Evolutionary conservation across 2,888 invertebrate genomes (phyloP), one percentile per base, ranked within the genome.

Genomic region (Phaedon cochleariae): DNA sequence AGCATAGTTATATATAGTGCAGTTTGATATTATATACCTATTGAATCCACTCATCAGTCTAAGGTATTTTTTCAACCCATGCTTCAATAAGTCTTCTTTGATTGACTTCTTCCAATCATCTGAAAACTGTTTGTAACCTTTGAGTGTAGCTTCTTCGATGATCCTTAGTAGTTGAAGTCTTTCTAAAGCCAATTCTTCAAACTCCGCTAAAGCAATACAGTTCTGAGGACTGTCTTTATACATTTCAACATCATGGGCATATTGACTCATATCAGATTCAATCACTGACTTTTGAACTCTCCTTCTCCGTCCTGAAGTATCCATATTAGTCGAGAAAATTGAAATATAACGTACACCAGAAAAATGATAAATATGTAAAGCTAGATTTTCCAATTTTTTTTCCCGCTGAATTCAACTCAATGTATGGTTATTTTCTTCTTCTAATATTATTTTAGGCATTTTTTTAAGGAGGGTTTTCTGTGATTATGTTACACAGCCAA

Each of bases 141-240:
- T 89, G 31, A 87, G 86, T 37, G 88, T 89, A 3, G 92, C 90
- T 65, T 91, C 88, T 76, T 95, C 94, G 53, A 96, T 85, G 63
- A 89, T 88, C 73, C 95, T 87, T 51, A 97, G 82, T 67, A 95
- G 87, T 82, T 91, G 90, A 17, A 96, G 84, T 73, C 96, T 87
- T 80, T 97, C 96, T 53, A 95, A 81, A 1, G 96, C 95, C 73
- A 94, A 86, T 52, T 92, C 90, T 85, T 97, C 95, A 83, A 97
- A 96, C 82, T 96, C 95, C 68, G 90, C 87, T 20, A 97, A 85
- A 61, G 89, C 86, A 67, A 97, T 88, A 63, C 90, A 88, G 67
- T 90, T 90, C 29, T 81, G 85, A 5, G 97, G 97, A 29, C 94
- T 92, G 29, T 87, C 77, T 74, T 86, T 87, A 79, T 96, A 97